These are phyloP conservation scores for Orthonychiurus folsomi DNA, from an alignment of 2,888 invertebrate genomes.

Conservation along the genomic window DNA sequence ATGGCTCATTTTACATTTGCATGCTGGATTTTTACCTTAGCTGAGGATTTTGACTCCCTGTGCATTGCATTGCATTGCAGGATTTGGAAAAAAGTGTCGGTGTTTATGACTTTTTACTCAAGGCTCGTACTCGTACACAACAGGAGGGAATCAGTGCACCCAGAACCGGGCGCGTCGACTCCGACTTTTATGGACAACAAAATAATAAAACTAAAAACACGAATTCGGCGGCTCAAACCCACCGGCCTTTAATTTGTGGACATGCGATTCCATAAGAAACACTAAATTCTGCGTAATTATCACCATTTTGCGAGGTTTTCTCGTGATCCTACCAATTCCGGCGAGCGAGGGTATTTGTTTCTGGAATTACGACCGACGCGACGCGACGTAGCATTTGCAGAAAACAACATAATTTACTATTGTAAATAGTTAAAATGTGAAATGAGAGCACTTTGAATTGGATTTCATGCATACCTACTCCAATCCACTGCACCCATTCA, in stretches of 20 bases:
- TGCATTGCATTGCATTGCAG: background rate
- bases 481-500: no score
- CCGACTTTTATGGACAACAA: background rate
- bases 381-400: no score
- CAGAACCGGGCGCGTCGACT: no score
- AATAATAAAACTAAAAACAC: background rate
- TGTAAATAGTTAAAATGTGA: no score
- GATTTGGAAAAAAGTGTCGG: background rate
- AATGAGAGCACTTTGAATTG: no score
- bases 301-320: background rate
- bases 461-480: no score
- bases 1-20: no score
- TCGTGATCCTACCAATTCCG: no score
- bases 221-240: background rate
- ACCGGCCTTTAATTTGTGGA: constrained; percentile 1
- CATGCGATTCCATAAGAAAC: background rate
- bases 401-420: no score
- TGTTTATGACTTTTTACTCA: background rate
- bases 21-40: background rate
- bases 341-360: no score
- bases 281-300: background rate
- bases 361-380: no score
- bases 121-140: background rate
- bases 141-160: background rate
- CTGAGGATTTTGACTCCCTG: background rate